These are phyloP conservation scores for Otolemur garnettii DNA, from an alignment of 2,113 vertebrate genomes.

Conservation along the genomic window DNA sequence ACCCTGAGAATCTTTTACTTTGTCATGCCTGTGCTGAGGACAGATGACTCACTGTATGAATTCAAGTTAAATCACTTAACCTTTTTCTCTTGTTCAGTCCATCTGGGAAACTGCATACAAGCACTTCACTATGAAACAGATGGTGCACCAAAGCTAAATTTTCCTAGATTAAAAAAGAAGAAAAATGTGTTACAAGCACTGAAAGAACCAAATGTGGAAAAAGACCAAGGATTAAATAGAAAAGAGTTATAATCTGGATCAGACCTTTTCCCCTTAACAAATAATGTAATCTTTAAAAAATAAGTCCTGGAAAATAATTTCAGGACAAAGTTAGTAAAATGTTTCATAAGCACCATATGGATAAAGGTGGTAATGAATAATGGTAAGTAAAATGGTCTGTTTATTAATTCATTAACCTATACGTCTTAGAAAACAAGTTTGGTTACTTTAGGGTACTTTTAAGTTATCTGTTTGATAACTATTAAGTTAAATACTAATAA, in stretches of 20 bases:
- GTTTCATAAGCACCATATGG: constrained; percentile 43
- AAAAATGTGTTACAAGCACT: constrained; percentile 77
- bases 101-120: constrained; percentile 78
- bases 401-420: not conserved
- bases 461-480: not conserved
- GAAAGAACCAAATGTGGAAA: constrained; percentile 76
- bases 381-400: not conserved
- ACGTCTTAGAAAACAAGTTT: constrained; percentile 13
- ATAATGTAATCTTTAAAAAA: constrained; percentile 71
- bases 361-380: constrained; percentile 17
- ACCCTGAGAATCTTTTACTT: constrained; percentile 66
- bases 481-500: constrained; percentile 38
- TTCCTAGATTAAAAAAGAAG: constrained; percentile 80
- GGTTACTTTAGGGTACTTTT: not conserved
- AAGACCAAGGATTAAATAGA: constrained; percentile 77
- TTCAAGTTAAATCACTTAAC: constrained; percentile 82
- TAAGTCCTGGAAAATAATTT: constrained; percentile 67
- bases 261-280: constrained; percentile 69
- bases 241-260: constrained; percentile 75
- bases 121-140: constrained; percentile 76
- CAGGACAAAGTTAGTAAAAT: constrained; percentile 55
- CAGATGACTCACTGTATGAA: constrained; percentile 79
- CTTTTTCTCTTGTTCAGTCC: constrained; percentile 82
- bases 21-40: constrained; percentile 67
- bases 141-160: constrained; percentile 78